Base-by-base conservation (phyloP, 2,113 vertebrate genomes). In the Rhadina sibilatrix region DNA sequence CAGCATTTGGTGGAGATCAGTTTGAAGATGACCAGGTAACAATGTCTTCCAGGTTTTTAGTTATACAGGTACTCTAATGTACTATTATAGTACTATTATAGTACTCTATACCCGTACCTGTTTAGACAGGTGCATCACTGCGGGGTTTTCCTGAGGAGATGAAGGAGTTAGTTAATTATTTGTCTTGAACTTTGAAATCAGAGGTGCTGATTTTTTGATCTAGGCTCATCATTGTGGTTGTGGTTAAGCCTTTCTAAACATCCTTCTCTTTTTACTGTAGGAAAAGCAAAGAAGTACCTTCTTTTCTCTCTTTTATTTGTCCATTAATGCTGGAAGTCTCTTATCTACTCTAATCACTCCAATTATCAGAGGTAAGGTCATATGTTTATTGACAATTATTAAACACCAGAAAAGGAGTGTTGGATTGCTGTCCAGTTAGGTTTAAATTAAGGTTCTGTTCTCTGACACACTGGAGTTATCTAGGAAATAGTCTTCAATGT, bases 1-100 rank as follows among this genome's bases (percentile, higher is more conserved):
- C 99, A 79, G 99, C 99, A 0, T 99, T 99, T 96, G 99, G 99
- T 72, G 99, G 99, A 68, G 99, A 99, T 94, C 99, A 99, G 87
- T 99, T 99, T 97, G 95, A 97, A 52, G 98, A 99, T 1, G 69
- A 98, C 33, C 99, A 99, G 99, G 99, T 99, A 93, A 97, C 12
- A 63, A 15, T 17, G 7, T 31, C 33, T 76, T 91, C n/a, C 56
- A 66, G n/a, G 54, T n/a, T 72, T 76, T 83, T 42, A 57, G 4
- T 77, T 5, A 9, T 38, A 49, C 7, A 20, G 16, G 16, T 54
- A 16, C 16, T 68, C 27, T 37, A 20, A 68, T 10, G 11, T 68
- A 13, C 33, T 74, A 4, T 13, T 81, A 6, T 17, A 64, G 18
- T 47, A 25, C 12, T 38, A 20, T 24, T 66, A 27, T 42, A 57